Evolutionary conservation across 2,113 vertebrate genomes (phyloP).

Genomic region (Macheiramphus alcinus): DNA sequence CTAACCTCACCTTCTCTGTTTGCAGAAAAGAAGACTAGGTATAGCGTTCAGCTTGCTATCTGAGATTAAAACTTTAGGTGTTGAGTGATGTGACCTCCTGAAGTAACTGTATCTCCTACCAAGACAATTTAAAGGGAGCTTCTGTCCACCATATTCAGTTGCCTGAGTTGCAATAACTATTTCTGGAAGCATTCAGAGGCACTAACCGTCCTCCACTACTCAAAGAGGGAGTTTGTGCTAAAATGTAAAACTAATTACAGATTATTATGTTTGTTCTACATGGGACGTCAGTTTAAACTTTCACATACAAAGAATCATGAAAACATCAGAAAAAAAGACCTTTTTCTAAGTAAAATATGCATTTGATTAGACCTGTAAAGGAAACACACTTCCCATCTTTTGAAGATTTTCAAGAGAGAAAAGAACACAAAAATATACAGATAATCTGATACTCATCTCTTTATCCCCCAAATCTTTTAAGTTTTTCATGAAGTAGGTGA

Average conservation of each 20-base stretch:
- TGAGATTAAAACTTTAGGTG: not conserved
- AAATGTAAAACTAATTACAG: not conserved
- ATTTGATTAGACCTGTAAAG: not conserved
- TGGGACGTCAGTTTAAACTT: not conserved
- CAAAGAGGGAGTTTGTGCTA: not conserved
- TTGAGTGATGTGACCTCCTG: not conserved
- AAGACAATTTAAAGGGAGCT: not conserved
- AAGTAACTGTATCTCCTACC: not conserved
- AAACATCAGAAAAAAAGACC: not conserved
- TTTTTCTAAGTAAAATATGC: not conserved
- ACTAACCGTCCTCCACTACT: not conserved
- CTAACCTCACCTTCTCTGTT: not conserved
- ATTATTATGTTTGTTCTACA: not conserved
- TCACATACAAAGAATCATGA: not conserved
- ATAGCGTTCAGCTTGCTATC: not conserved
- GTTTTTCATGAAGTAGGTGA: not conserved
- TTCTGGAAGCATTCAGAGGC: not conserved
- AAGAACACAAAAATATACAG: not conserved
- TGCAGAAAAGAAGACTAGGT: not conserved
- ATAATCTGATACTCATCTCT: not conserved
- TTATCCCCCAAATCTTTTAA: not conserved
- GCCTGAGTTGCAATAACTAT: not conserved
- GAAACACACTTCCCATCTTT: rapidly evolving
- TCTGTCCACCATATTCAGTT: not conserved
- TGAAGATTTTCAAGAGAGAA: not conserved